These are phyloP conservation scores for Monarcha castaneiventris DNA, from an alignment of 2,113 vertebrate genomes.

Conservation along the genomic window DNA sequence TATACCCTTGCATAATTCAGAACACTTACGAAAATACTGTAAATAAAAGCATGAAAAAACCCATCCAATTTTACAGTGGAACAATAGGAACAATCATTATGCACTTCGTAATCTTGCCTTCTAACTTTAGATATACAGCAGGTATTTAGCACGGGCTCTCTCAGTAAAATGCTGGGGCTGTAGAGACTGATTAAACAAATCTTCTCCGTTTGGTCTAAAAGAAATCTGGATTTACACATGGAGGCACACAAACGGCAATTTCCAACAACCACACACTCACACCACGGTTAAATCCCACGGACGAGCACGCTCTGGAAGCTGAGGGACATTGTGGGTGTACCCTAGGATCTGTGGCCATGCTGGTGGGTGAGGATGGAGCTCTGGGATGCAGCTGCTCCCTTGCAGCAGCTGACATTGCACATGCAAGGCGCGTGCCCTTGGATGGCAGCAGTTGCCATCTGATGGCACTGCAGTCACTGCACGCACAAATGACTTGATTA, in stretches of 20 bases:
- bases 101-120: background rate
- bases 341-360: accelerated
- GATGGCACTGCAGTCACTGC: background rate
- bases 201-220: background rate
- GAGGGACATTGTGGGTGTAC: background rate
- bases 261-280: background rate
- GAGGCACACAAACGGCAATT: background rate
- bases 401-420: background rate
- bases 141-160: background rate
- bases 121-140: background rate
- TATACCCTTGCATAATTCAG: background rate
- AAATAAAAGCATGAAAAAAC: background rate
- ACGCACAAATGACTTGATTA: constrained; percentile 4
- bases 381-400: background rate
- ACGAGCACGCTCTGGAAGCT: accelerated
- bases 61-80: background rate
- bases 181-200: background rate
- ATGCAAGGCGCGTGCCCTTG: background rate
- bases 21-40: background rate
- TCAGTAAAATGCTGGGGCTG: background rate
- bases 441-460: background rate
- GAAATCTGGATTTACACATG: background rate
- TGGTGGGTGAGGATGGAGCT: background rate
- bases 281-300: accelerated
- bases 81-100: background rate